phyloP scores from a whole-genome alignment of 2,797 vertebrate genomes.

The Myotis planiceps region DNA sequence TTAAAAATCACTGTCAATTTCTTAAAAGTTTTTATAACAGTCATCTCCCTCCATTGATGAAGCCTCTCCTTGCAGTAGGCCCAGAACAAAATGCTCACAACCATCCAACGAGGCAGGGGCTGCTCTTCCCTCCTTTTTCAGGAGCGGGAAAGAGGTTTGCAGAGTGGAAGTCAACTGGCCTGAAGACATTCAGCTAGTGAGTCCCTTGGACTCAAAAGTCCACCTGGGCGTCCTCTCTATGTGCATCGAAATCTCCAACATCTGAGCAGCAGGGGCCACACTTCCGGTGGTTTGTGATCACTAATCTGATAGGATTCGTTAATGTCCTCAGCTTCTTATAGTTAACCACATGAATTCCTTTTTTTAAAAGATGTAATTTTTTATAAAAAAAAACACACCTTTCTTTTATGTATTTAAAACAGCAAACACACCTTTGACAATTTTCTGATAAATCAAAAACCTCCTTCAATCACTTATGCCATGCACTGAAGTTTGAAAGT shows the following conservation, averaged over 20 bases:
- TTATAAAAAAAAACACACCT: not conserved
- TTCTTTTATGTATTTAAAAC: not conserved
- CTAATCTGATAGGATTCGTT: not conserved
- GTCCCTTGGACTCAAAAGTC: not conserved
- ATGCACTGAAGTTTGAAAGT: not conserved
- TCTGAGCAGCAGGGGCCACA: not conserved
- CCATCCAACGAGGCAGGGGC: not conserved
- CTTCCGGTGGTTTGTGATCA: not conserved
- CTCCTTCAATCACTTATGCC: not conserved
- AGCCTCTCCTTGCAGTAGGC: not conserved
- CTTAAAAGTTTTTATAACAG: not conserved
- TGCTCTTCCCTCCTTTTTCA: not conserved
- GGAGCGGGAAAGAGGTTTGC: not conserved
- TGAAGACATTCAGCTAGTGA: not conserved
- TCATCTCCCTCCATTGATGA: not conserved
- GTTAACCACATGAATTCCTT: not conserved
- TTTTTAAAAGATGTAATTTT: not conserved
- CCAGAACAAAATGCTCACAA: not conserved
- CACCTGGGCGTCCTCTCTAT: fast-evolving
- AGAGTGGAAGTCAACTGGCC: not conserved
- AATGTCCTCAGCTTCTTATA: not conserved
- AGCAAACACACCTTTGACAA: not conserved
- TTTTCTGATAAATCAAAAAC: not conserved
- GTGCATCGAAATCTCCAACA: not conserved
- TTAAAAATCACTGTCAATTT: not conserved